Percentiles rank a stretch among this genome's conserved stretches.
phyloP scores from a whole-genome alignment of 2,113 vertebrate genomes.

The Anoura caudifer region DNA sequence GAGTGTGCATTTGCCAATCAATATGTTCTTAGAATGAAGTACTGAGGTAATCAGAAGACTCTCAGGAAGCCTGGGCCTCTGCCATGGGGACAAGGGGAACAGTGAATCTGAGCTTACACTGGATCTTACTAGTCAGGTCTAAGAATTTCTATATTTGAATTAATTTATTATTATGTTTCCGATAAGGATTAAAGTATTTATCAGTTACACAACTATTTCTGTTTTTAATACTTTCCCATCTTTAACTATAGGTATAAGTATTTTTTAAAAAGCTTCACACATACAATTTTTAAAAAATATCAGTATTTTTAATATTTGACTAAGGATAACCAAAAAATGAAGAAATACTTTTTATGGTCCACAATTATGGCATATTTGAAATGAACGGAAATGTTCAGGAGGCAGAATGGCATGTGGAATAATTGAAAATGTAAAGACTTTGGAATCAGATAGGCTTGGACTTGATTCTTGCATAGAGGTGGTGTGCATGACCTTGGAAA shows the following conservation, averaged over 20 bases:
- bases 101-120: background rate
- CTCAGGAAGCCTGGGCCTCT: background rate
- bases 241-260: background rate
- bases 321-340: background rate
- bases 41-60: background rate
- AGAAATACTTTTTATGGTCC: background rate
- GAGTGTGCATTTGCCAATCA: background rate
- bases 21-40: background rate
- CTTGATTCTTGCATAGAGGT: background rate
- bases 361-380: background rate
- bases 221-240: background rate
- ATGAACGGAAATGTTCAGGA: background rate
- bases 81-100: background rate
- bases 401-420: background rate
- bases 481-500: background rate
- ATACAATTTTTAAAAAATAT: background rate
- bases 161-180: background rate
- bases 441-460: background rate
- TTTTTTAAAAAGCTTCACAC: constrained; percentile 28
- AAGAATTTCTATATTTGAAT: background rate
- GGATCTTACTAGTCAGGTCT: background rate
- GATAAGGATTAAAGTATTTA: background rate
- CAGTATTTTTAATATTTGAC: background rate
- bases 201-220: background rate
- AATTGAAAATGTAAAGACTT: background rate